Conservation (phyloP, 2,113 vertebrate genomes). For the Cervus canadensis region DNA sequence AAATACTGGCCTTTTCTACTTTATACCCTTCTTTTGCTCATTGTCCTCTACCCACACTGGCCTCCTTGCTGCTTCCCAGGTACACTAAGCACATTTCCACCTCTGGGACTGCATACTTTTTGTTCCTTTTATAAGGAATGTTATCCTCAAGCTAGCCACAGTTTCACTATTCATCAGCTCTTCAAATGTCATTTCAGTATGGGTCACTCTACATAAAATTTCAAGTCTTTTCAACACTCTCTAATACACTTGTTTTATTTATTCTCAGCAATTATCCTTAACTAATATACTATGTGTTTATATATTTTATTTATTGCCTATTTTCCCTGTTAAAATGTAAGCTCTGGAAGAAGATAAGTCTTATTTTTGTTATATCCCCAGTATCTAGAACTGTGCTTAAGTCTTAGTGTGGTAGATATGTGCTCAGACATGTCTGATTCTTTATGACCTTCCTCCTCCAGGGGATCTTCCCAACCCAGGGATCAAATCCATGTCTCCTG, state of each 20-base stretch:
- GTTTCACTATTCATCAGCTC: neutral
- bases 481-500: neutral
- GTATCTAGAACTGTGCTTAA: neutral
- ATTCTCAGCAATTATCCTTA: constrained; percentile 1
- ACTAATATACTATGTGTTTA: neutral
- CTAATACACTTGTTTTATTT: constrained; percentile 1
- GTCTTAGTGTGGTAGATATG: neutral
- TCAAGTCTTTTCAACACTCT: neutral
- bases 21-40: neutral
- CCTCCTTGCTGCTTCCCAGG: neutral
- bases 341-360: neutral
- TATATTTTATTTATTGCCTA: neutral
- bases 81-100: neutral
- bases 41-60: neutral
- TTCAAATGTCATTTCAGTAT: neutral
- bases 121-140: neutral
- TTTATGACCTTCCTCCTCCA: neutral
- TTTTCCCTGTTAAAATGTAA: constrained; percentile 14
- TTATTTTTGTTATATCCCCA: neutral
- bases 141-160: neutral
- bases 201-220: neutral
- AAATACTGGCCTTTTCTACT: neutral
- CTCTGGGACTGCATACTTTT: neutral
- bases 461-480: neutral
- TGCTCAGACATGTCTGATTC: neutral